phyloP scores from a whole-genome alignment of 2,113 vertebrate species.

The Noturus placidus region DNA sequence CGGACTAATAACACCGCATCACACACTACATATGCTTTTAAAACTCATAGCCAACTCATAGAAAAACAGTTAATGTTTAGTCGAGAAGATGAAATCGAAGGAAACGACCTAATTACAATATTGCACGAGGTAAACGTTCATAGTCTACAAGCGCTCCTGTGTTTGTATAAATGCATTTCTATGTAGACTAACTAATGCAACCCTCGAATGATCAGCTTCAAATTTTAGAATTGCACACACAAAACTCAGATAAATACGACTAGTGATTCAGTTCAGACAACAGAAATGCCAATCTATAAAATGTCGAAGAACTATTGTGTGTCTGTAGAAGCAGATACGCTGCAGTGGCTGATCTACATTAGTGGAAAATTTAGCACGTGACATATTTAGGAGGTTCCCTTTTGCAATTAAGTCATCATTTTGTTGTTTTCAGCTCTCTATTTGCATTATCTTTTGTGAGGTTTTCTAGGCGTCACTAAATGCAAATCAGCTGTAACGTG shows the following conservation, averaged over 20 bases:
- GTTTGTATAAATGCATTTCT: not conserved
- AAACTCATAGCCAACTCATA: not conserved
- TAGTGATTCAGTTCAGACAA: not conserved
- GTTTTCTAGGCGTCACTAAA: not conserved
- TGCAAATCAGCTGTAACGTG: not conserved
- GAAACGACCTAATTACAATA: not conserved
- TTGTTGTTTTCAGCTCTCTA: not conserved
- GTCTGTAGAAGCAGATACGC: not conserved
- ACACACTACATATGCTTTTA: not conserved
- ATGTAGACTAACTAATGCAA: not conserved
- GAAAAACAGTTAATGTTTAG: not conserved
- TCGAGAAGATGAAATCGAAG: not conserved
- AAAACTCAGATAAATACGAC: not conserved
- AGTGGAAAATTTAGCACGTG: not conserved
- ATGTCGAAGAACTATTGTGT: not conserved
- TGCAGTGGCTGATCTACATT: not conserved
- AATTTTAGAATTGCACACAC: not conserved
- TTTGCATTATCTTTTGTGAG: not conserved
- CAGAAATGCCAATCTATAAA: not conserved
- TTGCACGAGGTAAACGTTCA: not conserved
- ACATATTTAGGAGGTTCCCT: not conserved
- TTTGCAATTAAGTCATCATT: not conserved
- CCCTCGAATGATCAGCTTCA: not conserved
- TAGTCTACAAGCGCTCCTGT: not conserved
- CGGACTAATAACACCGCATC: constrained; percentile 29